Evolutionary conservation across 2,113 vertebrate genomes (phyloP), one percentile per base, ranked within the genome.

Genomic region (Arenaria interpres): DNA sequence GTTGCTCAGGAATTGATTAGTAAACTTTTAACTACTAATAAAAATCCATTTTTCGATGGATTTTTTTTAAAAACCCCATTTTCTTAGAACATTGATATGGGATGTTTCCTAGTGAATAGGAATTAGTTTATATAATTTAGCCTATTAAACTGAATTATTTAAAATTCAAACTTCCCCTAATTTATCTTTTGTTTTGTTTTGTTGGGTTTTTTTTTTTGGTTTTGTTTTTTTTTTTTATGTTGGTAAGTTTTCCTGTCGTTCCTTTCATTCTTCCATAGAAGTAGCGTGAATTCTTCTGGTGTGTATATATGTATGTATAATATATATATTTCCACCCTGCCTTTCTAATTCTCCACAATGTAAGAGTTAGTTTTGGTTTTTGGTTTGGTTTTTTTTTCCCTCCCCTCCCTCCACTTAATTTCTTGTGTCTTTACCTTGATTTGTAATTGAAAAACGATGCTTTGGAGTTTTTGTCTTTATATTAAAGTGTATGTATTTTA

Each of bases 1-100:
- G 93, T 96, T 96, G 96, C 97, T 98, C 96, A 97, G 97, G 97
- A 97, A 98, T 97, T 93, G 91, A 96, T 96, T 85, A 94, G 95
- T 90, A 93, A 96, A 96, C 95, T 96, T 96, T 93, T 97, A 97
- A 95, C 93, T 97, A 97, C 93, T 97, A 97, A 90, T 97, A 81
- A 92, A 94, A 92, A 95, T 97, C 96, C 91, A 94, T 96, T 96
- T 92, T 25, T 23, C 86, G 73, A 78, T 97, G 97, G 97, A 94
- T 97, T 95, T 94, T 56, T 68, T 81, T 68, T 64, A 32, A 50
- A 74, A 54, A 88, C 15, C 85, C 94, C 77, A 50, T 97, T 96
- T 97, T 96, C 96, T 96, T 97, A 96, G 92, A 88, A 77, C 94
- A 97, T 92, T 87, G 94, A 82, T 90, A 96, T 91, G 95, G 95